Conservation (phyloP, 2,113 vertebrate species). For the Neolamprologus devosi region DNA sequence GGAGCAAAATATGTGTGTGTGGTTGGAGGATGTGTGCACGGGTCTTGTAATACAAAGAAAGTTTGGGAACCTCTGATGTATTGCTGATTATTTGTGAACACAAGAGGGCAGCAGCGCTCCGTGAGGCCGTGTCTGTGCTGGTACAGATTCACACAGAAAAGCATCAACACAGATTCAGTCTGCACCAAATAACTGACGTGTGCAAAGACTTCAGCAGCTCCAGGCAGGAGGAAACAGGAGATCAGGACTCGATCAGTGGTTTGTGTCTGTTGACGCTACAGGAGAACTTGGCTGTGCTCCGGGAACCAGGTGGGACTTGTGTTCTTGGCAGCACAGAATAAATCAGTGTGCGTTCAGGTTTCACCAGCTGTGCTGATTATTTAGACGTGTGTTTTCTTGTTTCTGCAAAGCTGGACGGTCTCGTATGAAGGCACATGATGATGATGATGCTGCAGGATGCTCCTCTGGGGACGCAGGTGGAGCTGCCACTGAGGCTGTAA, state of each 20-base stretch:
- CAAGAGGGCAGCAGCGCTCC: background rate
- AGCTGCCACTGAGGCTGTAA: background rate
- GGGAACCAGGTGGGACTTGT: background rate
- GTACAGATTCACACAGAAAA: background rate
- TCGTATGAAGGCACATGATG: background rate
- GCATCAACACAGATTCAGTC: background rate
- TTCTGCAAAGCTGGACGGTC: background rate
- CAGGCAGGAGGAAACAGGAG: background rate
- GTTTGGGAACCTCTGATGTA: rapidly evolving
- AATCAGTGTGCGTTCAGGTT: background rate
- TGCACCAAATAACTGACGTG: rapidly evolving
- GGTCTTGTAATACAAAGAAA: rapidly evolving
- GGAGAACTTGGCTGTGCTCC: background rate
- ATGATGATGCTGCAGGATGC: background rate
- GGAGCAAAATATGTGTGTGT: rapidly evolving
- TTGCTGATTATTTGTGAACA: background rate
- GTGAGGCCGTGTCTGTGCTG: background rate
- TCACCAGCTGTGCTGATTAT: background rate
- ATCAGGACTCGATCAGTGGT: background rate
- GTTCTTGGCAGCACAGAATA: background rate
- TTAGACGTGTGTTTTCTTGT: background rate
- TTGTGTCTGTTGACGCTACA: background rate
- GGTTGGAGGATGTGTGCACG: too few relatives aligned
- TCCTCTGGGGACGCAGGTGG: background rate
- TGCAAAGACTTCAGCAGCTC: background rate